phyloP scores from a whole-genome alignment of 2,888 invertebrate genomes.

The Lottia gigantea region DNA sequence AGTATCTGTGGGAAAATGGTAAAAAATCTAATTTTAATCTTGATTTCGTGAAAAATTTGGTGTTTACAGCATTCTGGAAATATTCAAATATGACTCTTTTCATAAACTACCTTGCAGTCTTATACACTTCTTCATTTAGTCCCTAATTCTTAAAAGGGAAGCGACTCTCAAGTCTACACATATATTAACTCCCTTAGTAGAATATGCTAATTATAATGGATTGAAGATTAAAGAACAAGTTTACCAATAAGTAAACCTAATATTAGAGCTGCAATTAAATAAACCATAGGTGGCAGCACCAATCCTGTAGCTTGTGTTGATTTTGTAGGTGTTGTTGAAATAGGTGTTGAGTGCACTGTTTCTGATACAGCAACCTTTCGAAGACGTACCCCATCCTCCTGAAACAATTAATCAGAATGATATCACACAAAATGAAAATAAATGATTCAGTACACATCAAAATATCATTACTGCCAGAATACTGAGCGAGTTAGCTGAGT shows the following conservation, averaged over 20 bases:
- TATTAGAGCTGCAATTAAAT: constrained; percentile 49
- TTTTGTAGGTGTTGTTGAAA: constrained; percentile 72
- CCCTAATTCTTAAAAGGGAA: not conserved
- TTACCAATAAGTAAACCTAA: constrained; percentile 56
- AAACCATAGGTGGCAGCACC: constrained; percentile 45
- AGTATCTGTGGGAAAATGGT: too few species aligned
- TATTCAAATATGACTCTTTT: too few species aligned
- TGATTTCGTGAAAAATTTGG: too few species aligned
- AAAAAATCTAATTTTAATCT: too few species aligned
- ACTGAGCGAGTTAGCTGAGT: too few species aligned
- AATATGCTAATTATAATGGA: constrained; percentile 1
- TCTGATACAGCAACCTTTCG: constrained; percentile 63
- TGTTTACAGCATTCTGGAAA: too few species aligned
- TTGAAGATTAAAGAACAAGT: constrained; percentile 46
- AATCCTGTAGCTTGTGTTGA: constrained; percentile 34
- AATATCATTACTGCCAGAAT: too few species aligned
- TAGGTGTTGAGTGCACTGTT: constrained; percentile 53
- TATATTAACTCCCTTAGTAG: constrained; percentile 3
- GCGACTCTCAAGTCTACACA: not conserved
- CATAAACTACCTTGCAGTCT: too few species aligned
- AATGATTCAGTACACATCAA: too few species aligned
- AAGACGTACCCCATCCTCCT: constrained; percentile 62
- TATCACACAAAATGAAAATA: too few species aligned
- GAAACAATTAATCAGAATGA: constrained; percentile 19
- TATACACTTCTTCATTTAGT: too few species aligned